Conservation (phyloP, 2,113 vertebrate genomes). For the Zosterops hypoxanthus region DNA sequence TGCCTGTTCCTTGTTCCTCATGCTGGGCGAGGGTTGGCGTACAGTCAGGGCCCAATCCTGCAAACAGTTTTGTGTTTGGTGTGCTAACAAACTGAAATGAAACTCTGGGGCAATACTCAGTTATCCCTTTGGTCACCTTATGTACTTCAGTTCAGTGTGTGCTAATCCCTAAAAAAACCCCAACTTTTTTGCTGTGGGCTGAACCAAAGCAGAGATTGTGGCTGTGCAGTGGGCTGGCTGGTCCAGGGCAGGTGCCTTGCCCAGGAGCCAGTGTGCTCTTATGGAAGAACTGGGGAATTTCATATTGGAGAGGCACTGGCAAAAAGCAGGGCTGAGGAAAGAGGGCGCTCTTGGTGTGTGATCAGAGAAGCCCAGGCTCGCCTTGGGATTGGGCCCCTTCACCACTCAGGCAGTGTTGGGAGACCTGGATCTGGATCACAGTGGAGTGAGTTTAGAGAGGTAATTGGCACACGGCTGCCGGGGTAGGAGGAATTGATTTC, state of each 20-base stretch:
- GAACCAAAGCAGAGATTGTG: not conserved
- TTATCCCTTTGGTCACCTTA: not conserved
- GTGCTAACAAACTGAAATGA: not conserved
- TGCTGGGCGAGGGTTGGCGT: accelerated
- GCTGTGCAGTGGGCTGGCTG: not conserved
- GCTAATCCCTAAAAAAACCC: not conserved
- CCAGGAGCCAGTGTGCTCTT: not conserved
- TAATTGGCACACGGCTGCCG: not conserved
- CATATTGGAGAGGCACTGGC: not conserved
- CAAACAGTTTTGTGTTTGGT: not conserved
- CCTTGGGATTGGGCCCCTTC: not conserved
- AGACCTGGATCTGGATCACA: not conserved
- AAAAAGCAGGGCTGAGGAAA: not conserved
- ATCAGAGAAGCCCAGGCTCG: not conserved
- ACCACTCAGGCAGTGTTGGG: accelerated
- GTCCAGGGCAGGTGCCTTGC: not conserved
- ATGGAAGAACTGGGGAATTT: not conserved
- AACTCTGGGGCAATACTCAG: not conserved
- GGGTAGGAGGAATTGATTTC: not conserved
- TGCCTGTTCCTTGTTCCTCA: not conserved
- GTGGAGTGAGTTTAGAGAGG: not conserved
- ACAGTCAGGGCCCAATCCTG: not conserved
- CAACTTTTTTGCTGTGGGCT: not conserved
- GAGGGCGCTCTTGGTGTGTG: not conserved
- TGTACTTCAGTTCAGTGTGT: not conserved